phyloP scores from a whole-genome alignment of 2,113 vertebrate species.

The Ploceus nigricollis region DNA sequence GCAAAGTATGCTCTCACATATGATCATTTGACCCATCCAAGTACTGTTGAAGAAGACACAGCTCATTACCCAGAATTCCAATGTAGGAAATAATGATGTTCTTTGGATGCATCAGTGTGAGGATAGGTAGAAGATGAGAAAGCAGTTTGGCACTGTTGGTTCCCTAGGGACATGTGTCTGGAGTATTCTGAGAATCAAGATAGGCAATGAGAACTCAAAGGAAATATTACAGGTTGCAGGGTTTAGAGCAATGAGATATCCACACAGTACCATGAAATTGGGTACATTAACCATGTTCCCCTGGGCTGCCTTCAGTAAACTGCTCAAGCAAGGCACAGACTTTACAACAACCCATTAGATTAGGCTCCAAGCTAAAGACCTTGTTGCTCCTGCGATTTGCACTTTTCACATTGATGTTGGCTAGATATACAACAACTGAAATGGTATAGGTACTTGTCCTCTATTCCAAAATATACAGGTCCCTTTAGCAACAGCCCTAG shows the following conservation, averaged over 20 bases:
- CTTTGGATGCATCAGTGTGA: not conserved
- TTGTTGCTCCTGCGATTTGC: not conserved
- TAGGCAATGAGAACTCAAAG: not conserved
- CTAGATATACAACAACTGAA: not conserved
- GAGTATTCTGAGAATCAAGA: not conserved
- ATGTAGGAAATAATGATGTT: not conserved
- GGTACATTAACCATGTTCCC: not conserved
- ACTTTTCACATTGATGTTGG: not conserved
- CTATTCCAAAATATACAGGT: not conserved
- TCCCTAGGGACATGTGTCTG: not conserved
- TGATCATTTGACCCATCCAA: not conserved
- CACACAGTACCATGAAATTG: not conserved
- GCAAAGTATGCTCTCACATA: not conserved
- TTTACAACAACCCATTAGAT: not conserved
- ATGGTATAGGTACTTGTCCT: not conserved
- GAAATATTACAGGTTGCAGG: not conserved
- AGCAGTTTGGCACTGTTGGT: not conserved
- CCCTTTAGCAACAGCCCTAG: not conserved
- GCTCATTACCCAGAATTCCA: not conserved
- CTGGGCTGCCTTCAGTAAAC: not conserved
- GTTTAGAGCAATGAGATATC: not conserved
- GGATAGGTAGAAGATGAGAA: not conserved
- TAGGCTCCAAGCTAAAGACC: not conserved
- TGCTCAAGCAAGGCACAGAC: not conserved
- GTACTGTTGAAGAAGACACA: not conserved